Conservation (phyloP, 2,797 vertebrate genomes). For the Myotis planiceps region DNA sequence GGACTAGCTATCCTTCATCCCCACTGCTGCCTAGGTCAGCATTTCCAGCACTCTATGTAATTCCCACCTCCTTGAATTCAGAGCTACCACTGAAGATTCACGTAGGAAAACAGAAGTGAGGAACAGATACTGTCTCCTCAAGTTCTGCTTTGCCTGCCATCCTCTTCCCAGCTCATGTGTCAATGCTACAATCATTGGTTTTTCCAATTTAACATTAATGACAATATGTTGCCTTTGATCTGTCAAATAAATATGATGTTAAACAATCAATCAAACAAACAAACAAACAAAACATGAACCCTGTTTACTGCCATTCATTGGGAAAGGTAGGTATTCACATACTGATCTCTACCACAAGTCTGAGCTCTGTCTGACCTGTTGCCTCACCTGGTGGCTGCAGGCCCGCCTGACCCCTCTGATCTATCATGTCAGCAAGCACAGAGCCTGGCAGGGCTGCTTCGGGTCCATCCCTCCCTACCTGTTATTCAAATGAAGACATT, state of each 20-base stretch:
- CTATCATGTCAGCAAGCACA: slow-evolving; percentile 38
- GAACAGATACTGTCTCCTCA: accelerated
- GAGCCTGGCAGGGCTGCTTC: slow-evolving; percentile 47
- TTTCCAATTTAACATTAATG: not conserved
- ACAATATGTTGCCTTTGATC: not conserved
- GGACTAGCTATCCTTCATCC: accelerated
- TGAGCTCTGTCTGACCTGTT: slow-evolving; percentile 44
- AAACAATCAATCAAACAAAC: not conserved
- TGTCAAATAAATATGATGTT: not conserved
- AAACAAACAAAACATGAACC: not conserved
- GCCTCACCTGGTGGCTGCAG: not conserved
- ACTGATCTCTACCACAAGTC: not conserved
- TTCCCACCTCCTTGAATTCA: no score
- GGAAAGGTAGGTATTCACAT: no score
- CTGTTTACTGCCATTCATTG: not conserved
- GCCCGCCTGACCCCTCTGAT: slow-evolving; percentile 53
- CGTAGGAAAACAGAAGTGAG: accelerated
- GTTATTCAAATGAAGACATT: slow-evolving; percentile 59
- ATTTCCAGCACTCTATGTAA: accelerated
- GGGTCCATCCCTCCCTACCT: slow-evolving; percentile 8
- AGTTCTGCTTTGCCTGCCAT: accelerated
- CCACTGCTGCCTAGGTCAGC: not conserved
- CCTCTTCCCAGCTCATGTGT: not conserved
- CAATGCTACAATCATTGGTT: not conserved
- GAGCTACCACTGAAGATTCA: accelerated